Evolutionary conservation across 2,113 vertebrate genomes (phyloP).

Genomic region (Drymodes brunneopygia): DNA sequence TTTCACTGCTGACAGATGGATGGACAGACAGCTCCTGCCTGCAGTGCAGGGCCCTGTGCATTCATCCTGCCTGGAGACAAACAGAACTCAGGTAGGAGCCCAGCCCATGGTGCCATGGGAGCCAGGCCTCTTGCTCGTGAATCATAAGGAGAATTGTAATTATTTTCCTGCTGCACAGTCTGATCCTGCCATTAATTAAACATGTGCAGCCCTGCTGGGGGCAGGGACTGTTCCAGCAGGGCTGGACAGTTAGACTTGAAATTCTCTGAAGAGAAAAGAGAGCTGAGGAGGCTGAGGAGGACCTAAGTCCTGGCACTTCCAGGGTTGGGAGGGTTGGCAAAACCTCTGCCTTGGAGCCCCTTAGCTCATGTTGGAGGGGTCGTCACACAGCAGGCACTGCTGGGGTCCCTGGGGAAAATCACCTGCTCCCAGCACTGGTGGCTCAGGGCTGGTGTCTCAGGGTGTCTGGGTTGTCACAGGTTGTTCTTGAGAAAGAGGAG

Average conservation of each 20-base stretch:
- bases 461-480: not conserved
- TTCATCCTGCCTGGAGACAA: not conserved
- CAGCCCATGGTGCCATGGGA: not conserved
- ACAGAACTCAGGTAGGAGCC: not conserved
- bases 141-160: not conserved
- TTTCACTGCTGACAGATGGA: not conserved
- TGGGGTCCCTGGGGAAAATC: not conserved
- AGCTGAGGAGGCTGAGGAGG: not conserved
- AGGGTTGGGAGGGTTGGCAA: not conserved
- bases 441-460: not conserved
- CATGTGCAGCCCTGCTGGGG: not conserved
- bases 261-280: not conserved
- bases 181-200: slow-evolving; percentile 2
- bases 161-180: not conserved
- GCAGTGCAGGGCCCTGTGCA: fast-evolving
- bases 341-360: not conserved
- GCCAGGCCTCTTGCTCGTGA: not conserved
- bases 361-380: not conserved
- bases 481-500: not conserved
- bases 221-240: not conserved
- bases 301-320: not conserved
- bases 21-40: not conserved
- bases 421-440: too few relatives aligned
- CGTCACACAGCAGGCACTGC: not conserved
- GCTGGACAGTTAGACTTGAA: not conserved